Percentiles rank a stretch among this genome's conserved stretches.
phyloP scores from a whole-genome alignment of 2,888 invertebrate genomes.

The Platerodrilus igneus region DNA sequence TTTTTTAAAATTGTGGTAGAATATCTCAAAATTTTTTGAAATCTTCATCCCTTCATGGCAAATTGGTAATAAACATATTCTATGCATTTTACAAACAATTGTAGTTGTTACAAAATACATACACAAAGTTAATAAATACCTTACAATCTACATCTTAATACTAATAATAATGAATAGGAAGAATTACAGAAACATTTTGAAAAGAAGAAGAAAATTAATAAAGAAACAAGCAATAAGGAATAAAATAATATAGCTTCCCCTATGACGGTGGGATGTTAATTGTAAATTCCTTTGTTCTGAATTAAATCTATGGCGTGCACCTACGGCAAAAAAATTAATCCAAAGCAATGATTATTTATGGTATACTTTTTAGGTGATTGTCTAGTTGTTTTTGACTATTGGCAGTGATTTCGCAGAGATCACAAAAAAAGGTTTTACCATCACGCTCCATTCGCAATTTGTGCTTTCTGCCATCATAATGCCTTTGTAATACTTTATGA shows the following conservation, averaged over 20 bases:
- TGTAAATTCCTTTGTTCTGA: slow-evolving; percentile 23
- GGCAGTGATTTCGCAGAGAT: slow-evolving; percentile 42
- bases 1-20: background rate
- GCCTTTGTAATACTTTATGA: slow-evolving; percentile 41
- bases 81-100: background rate
- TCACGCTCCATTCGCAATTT: slow-evolving; percentile 40
- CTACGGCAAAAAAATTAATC: slow-evolving; percentile 1
- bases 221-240: slow-evolving; percentile 42
- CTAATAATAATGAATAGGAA: slow-evolving; percentile 1
- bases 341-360: background rate
- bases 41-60: background rate
- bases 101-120: slow-evolving; percentile 7
- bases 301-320: slow-evolving; percentile 16
- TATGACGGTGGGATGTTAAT: too few relatives aligned
- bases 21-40: background rate
- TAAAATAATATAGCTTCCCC: slow-evolving; percentile 39
- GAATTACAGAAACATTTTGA: slow-evolving; percentile 21
- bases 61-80: slow-evolving; percentile 6
- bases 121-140: too few relatives aligned
- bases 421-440: slow-evolving; percentile 44
- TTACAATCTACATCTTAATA: too few relatives aligned
- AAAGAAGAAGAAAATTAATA: slow-evolving; percentile 41
- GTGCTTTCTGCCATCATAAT: slow-evolving; percentile 45
- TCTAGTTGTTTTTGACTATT: slow-evolving; percentile 46
- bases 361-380: slow-evolving; percentile 43